A percentile compares a stretch with the other conserved stretches of the same genome.
phyloP scores from a whole-genome alignment of 64 coral and sea anemone species.

The Catalaphyllia jardinei region DNA sequence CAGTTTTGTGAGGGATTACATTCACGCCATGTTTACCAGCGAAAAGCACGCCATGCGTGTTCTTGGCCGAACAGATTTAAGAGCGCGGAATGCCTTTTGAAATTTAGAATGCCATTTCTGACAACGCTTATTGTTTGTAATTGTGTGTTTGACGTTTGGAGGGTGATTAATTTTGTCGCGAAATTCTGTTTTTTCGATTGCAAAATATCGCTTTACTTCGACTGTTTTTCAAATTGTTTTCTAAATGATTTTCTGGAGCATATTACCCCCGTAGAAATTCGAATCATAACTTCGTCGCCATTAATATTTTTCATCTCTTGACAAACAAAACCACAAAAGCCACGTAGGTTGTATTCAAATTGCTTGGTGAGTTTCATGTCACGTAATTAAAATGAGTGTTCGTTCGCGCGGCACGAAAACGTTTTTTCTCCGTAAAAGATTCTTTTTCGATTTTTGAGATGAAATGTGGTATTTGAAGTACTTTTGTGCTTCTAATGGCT shows the following conservation, averaged over 20 bases:
- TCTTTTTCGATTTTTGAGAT: not conserved
- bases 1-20: slow-evolving; percentile 1
- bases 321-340: slow-evolving; percentile 50
- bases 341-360: slow-evolving; percentile 33
- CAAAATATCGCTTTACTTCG: not conserved
- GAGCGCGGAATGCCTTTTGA: slow-evolving; percentile 39
- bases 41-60: not conserved
- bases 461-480: not conserved
- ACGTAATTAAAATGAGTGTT: slow-evolving; percentile 44
- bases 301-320: slow-evolving; percentile 47
- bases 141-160: slow-evolving; percentile 8
- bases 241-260: not conserved
- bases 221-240: not conserved
- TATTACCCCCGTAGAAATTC: not conserved
- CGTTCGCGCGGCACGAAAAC: not conserved
- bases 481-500: not conserved
- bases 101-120: slow-evolving; percentile 44
- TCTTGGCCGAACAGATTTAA: slow-evolving; percentile 3
- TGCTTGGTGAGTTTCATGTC: slow-evolving; percentile 9
- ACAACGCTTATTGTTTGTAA: slow-evolving; percentile 39
- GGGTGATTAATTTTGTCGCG: not conserved
- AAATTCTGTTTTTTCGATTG: not conserved
- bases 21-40: not conserved
- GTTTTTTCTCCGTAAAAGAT: not conserved
- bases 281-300: not conserved